These are phyloP conservation scores for Aurelia aurita complex sp. Pacific DNA, from an alignment of 30 jellyfish, hydroid and myxozoan species.

Conservation along the genomic window DNA sequence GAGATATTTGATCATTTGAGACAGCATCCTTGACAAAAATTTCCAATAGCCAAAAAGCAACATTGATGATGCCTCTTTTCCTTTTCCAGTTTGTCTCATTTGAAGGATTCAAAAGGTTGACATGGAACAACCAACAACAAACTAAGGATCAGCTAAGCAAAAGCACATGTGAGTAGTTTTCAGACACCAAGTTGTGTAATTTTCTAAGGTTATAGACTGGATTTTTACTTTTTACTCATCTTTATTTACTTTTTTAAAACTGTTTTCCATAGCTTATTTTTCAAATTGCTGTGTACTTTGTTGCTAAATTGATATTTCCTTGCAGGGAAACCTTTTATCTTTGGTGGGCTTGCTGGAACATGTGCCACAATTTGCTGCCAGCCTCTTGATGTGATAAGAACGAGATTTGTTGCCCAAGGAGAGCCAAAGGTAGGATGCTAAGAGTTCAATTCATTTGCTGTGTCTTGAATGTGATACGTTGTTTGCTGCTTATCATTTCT, in stretches of 20 bases:
- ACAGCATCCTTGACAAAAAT: too few species aligned
- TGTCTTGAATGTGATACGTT: too few species aligned
- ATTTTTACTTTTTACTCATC: too few species aligned
- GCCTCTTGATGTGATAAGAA: slow-evolving; percentile 87
- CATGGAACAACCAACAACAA: too few species aligned
- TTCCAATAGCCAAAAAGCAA: too few species aligned
- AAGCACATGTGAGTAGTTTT: too few species aligned
- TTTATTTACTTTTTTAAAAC: background rate
- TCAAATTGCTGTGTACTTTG: background rate
- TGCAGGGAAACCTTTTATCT: slow-evolving; percentile 64
- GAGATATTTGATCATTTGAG: too few species aligned
- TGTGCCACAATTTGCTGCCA: slow-evolving; percentile 72
- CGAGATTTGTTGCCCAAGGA: slow-evolving; percentile 91
- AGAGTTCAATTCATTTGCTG: background rate
- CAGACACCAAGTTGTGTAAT: too few species aligned
- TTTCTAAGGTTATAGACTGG: too few species aligned
- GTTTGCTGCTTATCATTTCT: too few species aligned
- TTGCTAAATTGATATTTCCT: background rate
- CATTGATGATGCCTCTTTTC: background rate
- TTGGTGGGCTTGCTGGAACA: slow-evolving; percentile 94
- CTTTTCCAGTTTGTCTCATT: background rate
- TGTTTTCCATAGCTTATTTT: background rate
- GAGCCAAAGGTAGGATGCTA: slow-evolving; percentile 37
- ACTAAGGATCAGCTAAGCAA: too few species aligned
- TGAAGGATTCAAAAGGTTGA: background rate